Conservation (phyloP, 2,797 vertebrate species). For the Rhynchotus rufescens region DNA sequence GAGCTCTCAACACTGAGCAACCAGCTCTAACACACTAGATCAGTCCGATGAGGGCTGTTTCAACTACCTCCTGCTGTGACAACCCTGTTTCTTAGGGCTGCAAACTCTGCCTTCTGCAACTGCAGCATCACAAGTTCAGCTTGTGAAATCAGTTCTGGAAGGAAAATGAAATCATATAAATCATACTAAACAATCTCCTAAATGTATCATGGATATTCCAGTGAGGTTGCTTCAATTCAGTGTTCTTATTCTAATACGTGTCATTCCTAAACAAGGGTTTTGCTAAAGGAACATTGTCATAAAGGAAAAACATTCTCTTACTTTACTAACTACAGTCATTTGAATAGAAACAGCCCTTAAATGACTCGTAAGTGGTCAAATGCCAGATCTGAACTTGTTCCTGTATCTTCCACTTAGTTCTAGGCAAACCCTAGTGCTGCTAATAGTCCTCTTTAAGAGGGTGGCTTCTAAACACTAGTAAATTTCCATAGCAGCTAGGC, state of each 20-base stretch:
- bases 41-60: not conserved
- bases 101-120: constrained; percentile 21
- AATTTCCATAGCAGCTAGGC: not conserved
- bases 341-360: not conserved
- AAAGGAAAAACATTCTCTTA: not conserved
- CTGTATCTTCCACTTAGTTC: not conserved
- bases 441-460: not conserved
- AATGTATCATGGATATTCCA: constrained; percentile 3
- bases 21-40: not conserved
- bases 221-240: constrained; percentile 24
- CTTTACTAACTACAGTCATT: not conserved
- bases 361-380: not conserved
- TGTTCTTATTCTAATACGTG: not conserved
- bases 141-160: constrained; percentile 37
- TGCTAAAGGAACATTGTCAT: not conserved
- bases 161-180: constrained; percentile 32
- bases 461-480: not conserved
- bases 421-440: not conserved
- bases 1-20: not conserved
- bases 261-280: not conserved
- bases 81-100: constrained; percentile 18
- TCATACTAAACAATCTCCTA: constrained; percentile 3
- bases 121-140: constrained; percentile 30
- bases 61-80: not conserved
- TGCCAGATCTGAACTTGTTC: not conserved